phyloP scores from a whole-genome alignment of 1,140 invertebrate genomes.

The Luehdorfia chinensis region DNA sequence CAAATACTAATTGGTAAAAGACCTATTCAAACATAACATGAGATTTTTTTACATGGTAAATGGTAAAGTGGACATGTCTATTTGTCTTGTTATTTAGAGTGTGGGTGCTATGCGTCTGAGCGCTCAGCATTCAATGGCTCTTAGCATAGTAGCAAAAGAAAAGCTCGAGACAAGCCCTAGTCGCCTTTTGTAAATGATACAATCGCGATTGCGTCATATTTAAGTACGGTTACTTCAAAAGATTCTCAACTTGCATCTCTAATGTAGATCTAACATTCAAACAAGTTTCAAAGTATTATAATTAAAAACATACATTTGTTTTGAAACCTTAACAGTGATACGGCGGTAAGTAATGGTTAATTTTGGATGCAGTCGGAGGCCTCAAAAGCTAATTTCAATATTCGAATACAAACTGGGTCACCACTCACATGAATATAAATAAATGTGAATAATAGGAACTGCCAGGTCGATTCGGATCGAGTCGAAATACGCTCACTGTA shows the following conservation, averaged over 20 bases:
- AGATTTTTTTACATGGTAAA: slow-evolving; percentile 72
- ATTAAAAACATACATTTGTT: no score
- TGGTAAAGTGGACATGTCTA: slow-evolving; percentile 73
- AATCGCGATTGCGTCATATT: slow-evolving; percentile 6
- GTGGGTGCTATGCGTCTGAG: slow-evolving; percentile 61
- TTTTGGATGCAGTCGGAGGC: slow-evolving; percentile 5
- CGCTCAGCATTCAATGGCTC: slow-evolving; percentile 37
- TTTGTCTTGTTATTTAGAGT: slow-evolving; percentile 73
- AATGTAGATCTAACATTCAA: no score
- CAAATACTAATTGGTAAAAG: slow-evolving; percentile 75
- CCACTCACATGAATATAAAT: slow-evolving; percentile 14
- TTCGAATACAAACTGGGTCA: slow-evolving; percentile 7
- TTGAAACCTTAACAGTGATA: no score
- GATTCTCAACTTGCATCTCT: no score
- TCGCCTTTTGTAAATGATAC: slow-evolving; percentile 11
- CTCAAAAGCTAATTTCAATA: slow-evolving; percentile 11
- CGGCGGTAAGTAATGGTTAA: slow-evolving; percentile 6
- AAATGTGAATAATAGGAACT: slow-evolving; percentile 13
- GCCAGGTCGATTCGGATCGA: slow-evolving; percentile 9
- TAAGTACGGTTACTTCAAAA: no score
- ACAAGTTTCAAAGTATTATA: no score
- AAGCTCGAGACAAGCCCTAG: slow-evolving; percentile 16
- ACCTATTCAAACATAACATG: slow-evolving; percentile 71
- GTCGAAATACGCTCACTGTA: slow-evolving; percentile 7
- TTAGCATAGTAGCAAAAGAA: slow-evolving; percentile 40